Percentiles rank a stretch among this genome's conserved stretches.
Evolutionary conservation across 2,888 invertebrate genomes (phyloP).

Genomic region (Mechanitis mazaeus): DNA sequence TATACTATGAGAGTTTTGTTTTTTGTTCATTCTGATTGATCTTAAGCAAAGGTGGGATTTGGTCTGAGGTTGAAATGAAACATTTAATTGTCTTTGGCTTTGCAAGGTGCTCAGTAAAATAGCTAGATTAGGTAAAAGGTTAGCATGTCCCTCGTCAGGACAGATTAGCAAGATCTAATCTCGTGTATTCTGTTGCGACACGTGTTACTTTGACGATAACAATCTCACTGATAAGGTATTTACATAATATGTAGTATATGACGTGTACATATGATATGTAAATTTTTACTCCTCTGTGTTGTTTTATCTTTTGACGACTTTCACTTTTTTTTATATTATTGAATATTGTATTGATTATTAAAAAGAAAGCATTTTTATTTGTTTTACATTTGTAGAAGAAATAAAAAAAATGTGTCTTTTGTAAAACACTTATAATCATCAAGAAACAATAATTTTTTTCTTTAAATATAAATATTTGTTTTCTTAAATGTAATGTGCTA

Average conservation of each 20-base stretch:
- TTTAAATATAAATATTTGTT: background rate
- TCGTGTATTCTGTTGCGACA: conserved; percentile 26
- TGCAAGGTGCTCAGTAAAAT: background rate
- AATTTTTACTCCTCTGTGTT: too few relatives aligned
- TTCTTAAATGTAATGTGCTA: background rate
- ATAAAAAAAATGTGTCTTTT: too few relatives aligned
- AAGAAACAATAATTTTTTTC: background rate
- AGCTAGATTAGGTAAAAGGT: conserved; percentile 16
- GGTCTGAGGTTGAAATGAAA: conserved; percentile 11
- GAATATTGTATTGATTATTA: too few relatives aligned
- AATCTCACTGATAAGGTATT: conserved; percentile 22
- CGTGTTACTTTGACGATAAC: conserved; percentile 23
- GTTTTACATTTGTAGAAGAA: too few relatives aligned
- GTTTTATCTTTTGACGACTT: too few relatives aligned
- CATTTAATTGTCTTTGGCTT: background rate
- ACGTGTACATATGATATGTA: too few relatives aligned
- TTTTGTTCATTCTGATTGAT: conserved; percentile 20
- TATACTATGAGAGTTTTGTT: conserved; percentile 44
- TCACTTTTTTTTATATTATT: too few relatives aligned
- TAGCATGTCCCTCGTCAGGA: conserved; percentile 24
- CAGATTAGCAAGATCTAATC: conserved; percentile 24
- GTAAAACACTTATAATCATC: too few relatives aligned
- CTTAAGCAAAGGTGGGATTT: conserved; percentile 14
- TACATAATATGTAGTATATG: background rate
- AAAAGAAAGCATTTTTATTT: too few relatives aligned